phyloP scores from a whole-genome alignment of 2,888 invertebrate genomes.

The Drosophila tanythrix region DNA sequence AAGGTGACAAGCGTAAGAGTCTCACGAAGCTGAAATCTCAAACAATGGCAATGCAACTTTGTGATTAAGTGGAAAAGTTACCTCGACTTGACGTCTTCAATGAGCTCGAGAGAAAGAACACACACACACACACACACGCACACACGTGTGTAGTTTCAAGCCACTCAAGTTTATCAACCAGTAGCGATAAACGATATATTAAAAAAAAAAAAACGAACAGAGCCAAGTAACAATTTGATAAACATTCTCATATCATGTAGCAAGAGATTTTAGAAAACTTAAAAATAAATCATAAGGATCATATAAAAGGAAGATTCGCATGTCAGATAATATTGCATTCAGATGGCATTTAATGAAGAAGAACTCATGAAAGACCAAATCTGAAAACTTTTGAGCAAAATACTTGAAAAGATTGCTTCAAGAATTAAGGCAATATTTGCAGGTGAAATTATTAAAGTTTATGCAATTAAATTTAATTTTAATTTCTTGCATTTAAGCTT shows the following conservation, averaged over 20 bases:
- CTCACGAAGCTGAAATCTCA: conserved; percentile 26
- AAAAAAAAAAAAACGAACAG: background rate
- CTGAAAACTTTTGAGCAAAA: background rate
- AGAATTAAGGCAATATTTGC: background rate
- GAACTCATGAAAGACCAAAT: background rate
- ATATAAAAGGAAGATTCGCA: background rate
- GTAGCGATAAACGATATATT: background rate
- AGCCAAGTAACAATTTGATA: background rate
- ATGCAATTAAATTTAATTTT: background rate
- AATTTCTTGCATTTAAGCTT: background rate
- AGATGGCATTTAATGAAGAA: background rate
- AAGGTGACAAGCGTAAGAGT: conserved; percentile 33
- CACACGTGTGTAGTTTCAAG: background rate
- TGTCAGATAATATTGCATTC: background rate
- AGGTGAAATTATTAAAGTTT: background rate
- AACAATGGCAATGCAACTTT: conserved; percentile 40
- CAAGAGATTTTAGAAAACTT: background rate
- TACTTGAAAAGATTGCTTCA: background rate
- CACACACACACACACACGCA: background rate
- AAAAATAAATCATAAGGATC: background rate
- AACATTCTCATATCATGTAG: background rate
- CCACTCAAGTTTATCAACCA: background rate
- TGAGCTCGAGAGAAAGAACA: conserved; percentile 3
- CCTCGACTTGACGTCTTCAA: conserved; percentile 30
- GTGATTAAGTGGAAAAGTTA: conserved; percentile 60